A percentile compares a stretch with the other conserved stretches of the same genome.
These are phyloP conservation scores for Drosophila nasuta DNA, from an alignment of 1,140 invertebrate genomes.

Conservation along the genomic window DNA sequence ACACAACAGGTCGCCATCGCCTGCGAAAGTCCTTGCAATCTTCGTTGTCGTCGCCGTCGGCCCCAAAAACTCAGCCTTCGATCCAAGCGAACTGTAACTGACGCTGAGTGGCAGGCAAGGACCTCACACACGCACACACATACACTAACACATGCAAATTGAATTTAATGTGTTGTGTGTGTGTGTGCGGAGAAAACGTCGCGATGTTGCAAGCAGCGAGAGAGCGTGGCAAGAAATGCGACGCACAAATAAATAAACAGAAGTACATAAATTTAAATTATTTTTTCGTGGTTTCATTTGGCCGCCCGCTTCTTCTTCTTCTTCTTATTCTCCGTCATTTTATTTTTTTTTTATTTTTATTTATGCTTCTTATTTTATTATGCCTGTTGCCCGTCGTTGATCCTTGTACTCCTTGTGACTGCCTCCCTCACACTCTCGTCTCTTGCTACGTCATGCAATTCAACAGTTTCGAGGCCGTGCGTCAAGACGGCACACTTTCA, in stretches of 20 bases:
- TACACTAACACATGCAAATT: constrained; percentile 62
- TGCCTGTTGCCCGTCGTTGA: constrained; percentile 41
- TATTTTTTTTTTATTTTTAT: constrained; percentile 33
- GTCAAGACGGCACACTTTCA: constrained; percentile 59
- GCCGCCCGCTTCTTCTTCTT: constrained; percentile 32
- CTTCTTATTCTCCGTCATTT: background rate
- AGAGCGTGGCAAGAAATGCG: constrained; percentile 50
- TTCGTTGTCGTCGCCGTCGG: background rate
- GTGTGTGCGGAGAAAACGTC: constrained; percentile 28
- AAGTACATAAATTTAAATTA: constrained; percentile 83
- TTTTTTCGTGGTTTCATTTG: constrained; percentile 66
- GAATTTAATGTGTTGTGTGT: constrained; percentile 71
- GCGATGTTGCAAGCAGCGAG: constrained; percentile 32
- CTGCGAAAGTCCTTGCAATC: constrained; percentile 38
- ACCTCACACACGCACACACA: constrained; percentile 4
- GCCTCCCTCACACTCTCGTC: background rate
- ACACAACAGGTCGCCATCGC: constrained; percentile 73
- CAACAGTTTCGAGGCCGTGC: constrained; percentile 20
- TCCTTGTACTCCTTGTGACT: constrained; percentile 20
- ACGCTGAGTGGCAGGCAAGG: constrained; percentile 70
- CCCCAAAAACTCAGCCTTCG: constrained; percentile 29
- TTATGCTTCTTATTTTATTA: constrained; percentile 77
- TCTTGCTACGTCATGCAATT: constrained; percentile 30
- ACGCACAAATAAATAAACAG: constrained; percentile 71
- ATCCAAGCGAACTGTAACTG: constrained; percentile 57